Evolutionary conservation across 2,888 invertebrate species (phyloP), one percentile per base, ranked within the genome.

Genomic region (Antheraea yamamai): DNA sequence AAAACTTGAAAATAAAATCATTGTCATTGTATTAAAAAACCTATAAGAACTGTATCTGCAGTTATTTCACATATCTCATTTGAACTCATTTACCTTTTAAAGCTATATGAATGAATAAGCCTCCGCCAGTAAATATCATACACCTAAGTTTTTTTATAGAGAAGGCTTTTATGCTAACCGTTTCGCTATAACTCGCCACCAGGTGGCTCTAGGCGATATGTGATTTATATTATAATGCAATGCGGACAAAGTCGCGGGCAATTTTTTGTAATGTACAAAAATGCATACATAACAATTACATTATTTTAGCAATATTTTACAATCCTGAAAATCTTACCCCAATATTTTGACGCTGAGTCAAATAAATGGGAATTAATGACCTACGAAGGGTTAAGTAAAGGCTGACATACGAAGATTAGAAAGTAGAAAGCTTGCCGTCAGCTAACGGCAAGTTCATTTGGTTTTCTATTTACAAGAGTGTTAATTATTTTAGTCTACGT

Each of bases 381-480:
- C 75, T 76, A 68, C 75, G 76, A 78, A 79, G 81, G 64, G 64
- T 66, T 66, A 6, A 66, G 64, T 66, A 30, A 66, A 14, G 16
- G 16, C 30, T 66, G 64, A 30, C 30, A 16, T 30, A 30, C 64
- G 18, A 30, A 66, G 16, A 66, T 66, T 4, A 30, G 12, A 30
- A 26, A 30, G 16, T 66, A 16, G 64, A 64, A 26, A 66, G 16
- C 47, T 47, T 47, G 47, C 47, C 47, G 47, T 47, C 47, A 47
- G 47, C 6, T 66, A 16, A 30, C 4, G 16, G 64, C 14, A 66
- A 66, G 6, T 66, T 30, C 64, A 66, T 30, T 66, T 30, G 18
- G 16, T 18, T 30, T 66, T 66, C 30, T 26, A 16, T 30, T 26
- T 23, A 61, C 10, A 12, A 12, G 2, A 23, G 61, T 61, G 61